Percentiles rank a stretch among this genome's conserved stretches.
phyloP scores from a whole-genome alignment of 2,888 invertebrate genomes.

The Protodeltote pygarga region DNA sequence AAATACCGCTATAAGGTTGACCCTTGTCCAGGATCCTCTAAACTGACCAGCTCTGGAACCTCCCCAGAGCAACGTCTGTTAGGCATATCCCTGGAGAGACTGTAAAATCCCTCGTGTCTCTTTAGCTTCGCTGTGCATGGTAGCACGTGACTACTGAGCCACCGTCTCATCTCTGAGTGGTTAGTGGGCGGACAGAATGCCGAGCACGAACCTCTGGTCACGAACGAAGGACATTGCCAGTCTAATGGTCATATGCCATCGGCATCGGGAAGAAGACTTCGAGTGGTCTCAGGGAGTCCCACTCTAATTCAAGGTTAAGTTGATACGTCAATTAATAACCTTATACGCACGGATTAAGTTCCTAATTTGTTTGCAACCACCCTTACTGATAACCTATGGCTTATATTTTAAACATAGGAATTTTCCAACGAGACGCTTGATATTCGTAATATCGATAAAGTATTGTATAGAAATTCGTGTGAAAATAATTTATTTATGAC shows the following conservation, averaged over 20 bases:
- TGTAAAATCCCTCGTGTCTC: no score
- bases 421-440: conserved; percentile 36
- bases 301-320: background rate
- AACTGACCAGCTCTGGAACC: no score
- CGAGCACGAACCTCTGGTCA: no score
- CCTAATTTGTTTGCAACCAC: conserved; percentile 23
- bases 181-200: no score
- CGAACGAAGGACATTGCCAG: no score
- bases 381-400: conserved; percentile 40
- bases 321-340: conserved; percentile 9
- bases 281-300: background rate
- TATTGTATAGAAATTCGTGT: conserved; percentile 33
- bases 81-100: no score
- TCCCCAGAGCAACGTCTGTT: no score
- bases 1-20: no score
- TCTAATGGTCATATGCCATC: background rate
- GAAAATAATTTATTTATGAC: conserved; percentile 22
- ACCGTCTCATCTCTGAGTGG: no score
- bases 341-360: conserved; percentile 18
- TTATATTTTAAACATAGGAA: conserved; percentile 34
- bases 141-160: no score
- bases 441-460: conserved; percentile 21
- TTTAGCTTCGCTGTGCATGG: no score
- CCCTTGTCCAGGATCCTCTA: no score
- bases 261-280: conserved; percentile 2